Percentiles rank a stretch among this genome's conserved stretches.
Evolutionary conservation across 2,797 vertebrate genomes (phyloP).

Genomic region (Hemitrygon akajei): DNA sequence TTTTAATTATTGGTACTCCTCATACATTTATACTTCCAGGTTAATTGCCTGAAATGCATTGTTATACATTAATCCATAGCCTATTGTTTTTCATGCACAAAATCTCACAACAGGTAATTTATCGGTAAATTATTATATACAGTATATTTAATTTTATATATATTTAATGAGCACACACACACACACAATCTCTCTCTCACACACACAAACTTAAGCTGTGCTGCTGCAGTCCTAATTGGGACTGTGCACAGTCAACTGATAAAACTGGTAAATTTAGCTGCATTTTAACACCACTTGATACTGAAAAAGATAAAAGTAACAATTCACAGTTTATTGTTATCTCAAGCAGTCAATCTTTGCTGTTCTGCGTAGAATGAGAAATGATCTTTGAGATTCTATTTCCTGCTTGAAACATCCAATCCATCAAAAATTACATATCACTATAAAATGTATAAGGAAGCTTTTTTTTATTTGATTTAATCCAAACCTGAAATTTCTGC

Average conservation of each 20-base stretch:
- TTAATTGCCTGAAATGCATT: not conserved
- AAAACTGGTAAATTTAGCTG: not conserved
- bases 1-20: not conserved
- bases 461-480: not conserved
- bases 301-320: not conserved
- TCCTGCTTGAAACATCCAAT: not conserved
- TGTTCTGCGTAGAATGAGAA: not conserved
- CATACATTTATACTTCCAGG: not conserved
- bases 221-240: not conserved
- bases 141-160: too few species aligned
- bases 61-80: not conserved
- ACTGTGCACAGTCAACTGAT: not conserved
- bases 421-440: not conserved
- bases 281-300: not conserved
- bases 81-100: not conserved
- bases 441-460: not conserved
- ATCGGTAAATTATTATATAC: not conserved
- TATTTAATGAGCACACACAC: not conserved
- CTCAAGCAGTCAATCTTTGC: not conserved
- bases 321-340: not conserved
- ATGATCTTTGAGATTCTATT: not conserved
- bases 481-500: not conserved
- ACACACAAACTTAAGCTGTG: too few species aligned
- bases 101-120: not conserved
- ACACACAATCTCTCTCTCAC: too few species aligned